Base-by-base conservation (phyloP, 2,888 invertebrate species). In the Megamerina dolium region DNA sequence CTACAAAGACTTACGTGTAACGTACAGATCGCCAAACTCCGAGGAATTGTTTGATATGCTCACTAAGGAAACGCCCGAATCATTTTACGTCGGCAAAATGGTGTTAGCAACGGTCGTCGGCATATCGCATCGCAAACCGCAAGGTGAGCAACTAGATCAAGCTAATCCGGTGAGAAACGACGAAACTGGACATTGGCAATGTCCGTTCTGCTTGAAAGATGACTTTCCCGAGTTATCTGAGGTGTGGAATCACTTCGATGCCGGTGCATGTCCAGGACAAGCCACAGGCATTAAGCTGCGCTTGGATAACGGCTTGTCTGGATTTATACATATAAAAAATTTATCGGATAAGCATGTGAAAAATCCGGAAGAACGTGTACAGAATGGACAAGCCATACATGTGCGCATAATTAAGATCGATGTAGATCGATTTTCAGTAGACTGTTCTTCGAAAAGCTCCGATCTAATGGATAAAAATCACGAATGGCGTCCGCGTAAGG, bases 231-330 rank as follows among this genome's bases (percentile, higher is more conserved):
- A 96, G 66, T 74, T 96, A 21, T 91, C 92, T 16, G 95, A 95
- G 75, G 95, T 96, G 36, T 97, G 96, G 96, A 93, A 91, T 72
- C 96, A 97, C 71, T 96, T 96, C 74, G 96, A 97, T 72, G 89
- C 91, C 1, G 91, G 89, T 20, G 82, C 86, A 2, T 99, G 99
- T 73, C 95, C 92, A 0, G 99, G 99, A 0, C 89, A 92, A 66
- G 91, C 97, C 1, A 87, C 88, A 0, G 99, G 99, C 1, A 86
- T 99, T 0, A 81, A 88, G 47, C 75, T 92, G 30, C 77, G 88
- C 0, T 74, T 99, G 3, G 97, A 99, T 71, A 99, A 99, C 68
- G 89, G 89, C 0, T 77, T 92, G 26, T 85, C 83, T 12, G 95
- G 95, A 0, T 96, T 94, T 68, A 89, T 97, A 59, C 90, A 90